Conservation (phyloP, 2,888 invertebrate species). For the Ectobius pallidus region DNA sequence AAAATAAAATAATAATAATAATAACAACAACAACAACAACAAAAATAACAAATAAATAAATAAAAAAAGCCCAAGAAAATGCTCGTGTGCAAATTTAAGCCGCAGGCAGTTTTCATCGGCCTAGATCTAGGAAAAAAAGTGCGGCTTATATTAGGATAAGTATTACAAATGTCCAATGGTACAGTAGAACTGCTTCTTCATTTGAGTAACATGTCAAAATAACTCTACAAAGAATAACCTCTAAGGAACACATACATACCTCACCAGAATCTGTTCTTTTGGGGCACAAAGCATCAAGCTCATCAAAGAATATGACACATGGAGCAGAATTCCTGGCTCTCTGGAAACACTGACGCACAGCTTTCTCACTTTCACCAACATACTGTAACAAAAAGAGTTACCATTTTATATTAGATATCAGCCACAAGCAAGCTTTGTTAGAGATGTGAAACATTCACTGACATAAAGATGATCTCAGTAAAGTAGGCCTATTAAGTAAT, state of each 20-base stretch:
- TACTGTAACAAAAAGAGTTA: constrained; percentile 68
- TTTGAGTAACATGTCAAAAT: too few relatives aligned
- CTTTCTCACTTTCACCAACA: constrained; percentile 97
- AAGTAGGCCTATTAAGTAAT: background rate
- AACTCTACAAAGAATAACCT: too few relatives aligned
- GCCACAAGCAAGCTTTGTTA: constrained; percentile 39
- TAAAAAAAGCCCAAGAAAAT: too few relatives aligned
- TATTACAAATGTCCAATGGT: too few relatives aligned
- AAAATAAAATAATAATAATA: constrained; percentile 6
- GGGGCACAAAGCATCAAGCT: constrained; percentile 95
- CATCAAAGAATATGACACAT: constrained; percentile 99
- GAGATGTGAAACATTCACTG: background rate
- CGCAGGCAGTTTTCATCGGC: too few relatives aligned
- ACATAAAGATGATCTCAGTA: background rate
- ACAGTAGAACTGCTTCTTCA: too few relatives aligned
- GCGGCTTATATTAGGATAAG: too few relatives aligned
- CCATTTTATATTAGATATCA: background rate
- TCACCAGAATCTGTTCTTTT: constrained; percentile 78
- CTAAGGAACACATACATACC: too few relatives aligned
- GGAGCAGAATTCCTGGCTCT: constrained; percentile 94
- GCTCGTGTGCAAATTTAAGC: too few relatives aligned
- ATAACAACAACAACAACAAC: background rate
- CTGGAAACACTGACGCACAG: constrained; percentile 94
- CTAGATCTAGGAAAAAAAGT: too few relatives aligned
- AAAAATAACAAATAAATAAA: too few relatives aligned